Percentiles rank a stretch among this genome's conserved stretches.
These are phyloP conservation scores for Staurois parvus DNA, from an alignment of 2,797 vertebrate species.

Conservation along the genomic window DNA sequence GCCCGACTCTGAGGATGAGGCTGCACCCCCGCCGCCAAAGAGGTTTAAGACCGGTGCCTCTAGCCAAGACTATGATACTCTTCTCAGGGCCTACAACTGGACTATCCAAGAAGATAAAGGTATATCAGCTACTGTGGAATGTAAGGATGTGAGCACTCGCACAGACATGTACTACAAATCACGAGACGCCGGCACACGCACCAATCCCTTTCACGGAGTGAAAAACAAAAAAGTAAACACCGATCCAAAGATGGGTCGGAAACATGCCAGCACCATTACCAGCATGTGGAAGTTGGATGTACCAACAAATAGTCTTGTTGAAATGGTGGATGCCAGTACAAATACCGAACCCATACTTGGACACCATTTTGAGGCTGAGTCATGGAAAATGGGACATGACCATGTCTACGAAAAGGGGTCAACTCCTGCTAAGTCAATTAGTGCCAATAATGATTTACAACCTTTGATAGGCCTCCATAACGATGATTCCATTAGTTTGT, in stretches of 20 bases:
- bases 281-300: background rate
- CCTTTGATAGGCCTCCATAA: background rate
- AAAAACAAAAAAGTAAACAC: background rate
- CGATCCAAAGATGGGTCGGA: background rate
- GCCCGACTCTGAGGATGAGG: background rate
- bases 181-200: background rate
- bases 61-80: background rate
- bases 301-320: background rate
- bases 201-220: background rate
- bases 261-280: background rate
- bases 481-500: background rate
- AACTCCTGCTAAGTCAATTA: no score
- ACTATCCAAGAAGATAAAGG: background rate
- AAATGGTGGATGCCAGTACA: conserved; percentile 28
- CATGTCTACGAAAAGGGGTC: background rate
- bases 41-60: background rate
- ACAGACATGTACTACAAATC: background rate
- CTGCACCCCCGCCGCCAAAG: background rate
- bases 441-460: background rate
- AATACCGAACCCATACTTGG: background rate
- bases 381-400: conserved; percentile 27
- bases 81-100: background rate
- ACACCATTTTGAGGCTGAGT: background rate
- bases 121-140: background rate
- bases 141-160: background rate